Conservation (phyloP, 2,797 vertebrate species). For the Characodon lateralis region DNA sequence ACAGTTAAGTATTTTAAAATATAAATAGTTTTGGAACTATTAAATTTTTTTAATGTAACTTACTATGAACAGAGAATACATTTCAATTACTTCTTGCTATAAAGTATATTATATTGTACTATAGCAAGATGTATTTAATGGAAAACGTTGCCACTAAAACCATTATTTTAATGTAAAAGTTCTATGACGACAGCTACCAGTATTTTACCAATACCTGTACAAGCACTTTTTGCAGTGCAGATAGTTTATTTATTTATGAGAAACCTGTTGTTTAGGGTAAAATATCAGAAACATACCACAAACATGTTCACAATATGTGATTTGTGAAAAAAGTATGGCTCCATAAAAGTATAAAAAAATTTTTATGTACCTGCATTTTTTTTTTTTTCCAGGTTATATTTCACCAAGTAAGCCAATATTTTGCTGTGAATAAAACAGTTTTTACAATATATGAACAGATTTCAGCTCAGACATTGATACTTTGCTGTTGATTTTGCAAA, state of each 20-base stretch:
- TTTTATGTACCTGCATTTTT: not conserved
- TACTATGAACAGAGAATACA: too few species aligned
- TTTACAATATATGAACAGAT: not conserved
- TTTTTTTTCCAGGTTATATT: too few species aligned
- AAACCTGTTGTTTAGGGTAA: not conserved
- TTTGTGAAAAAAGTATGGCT: not conserved
- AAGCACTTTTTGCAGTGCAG: too few species aligned
- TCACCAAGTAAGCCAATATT: not conserved
- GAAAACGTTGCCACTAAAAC: too few species aligned
- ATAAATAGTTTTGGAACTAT: too few species aligned
- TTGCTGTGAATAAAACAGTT: not conserved
- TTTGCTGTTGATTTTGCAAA: too few species aligned
- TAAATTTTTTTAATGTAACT: too few species aligned
- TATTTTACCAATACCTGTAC: too few species aligned
- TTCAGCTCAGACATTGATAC: not conserved
- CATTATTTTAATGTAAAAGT: too few species aligned
- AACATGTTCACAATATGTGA: not conserved
- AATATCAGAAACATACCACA: not conserved
- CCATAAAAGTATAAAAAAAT: not conserved
- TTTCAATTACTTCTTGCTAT: not conserved
- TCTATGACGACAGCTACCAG: too few species aligned
- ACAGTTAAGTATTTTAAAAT: too few species aligned
- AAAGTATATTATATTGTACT: not conserved
- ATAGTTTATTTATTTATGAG: too few species aligned
- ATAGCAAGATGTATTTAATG: not conserved